Evolutionary conservation across 2,888 invertebrate genomes (phyloP).

Genomic region (Copidosoma aretas): DNA sequence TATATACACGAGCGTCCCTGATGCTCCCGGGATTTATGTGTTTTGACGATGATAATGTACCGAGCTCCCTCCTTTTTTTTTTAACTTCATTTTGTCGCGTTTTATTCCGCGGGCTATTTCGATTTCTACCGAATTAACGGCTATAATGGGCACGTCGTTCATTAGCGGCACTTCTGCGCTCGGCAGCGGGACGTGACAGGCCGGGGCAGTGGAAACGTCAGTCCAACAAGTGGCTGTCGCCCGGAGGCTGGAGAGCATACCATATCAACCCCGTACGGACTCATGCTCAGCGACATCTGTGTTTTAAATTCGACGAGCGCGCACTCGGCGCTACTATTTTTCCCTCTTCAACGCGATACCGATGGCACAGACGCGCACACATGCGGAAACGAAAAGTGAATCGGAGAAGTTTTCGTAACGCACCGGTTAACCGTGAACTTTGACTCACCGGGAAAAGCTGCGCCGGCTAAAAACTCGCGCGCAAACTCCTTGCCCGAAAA

Average conservation of each 20-base stretch:
- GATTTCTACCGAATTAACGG: neutral
- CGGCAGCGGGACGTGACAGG: slow-evolving; percentile 65
- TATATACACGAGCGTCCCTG: neutral
- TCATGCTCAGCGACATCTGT: no score
- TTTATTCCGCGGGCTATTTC: neutral
- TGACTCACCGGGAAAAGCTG: no score
- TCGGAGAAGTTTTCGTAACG: slow-evolving; percentile 64
- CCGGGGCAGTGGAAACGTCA: slow-evolving; percentile 78
- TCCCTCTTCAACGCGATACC: no score
- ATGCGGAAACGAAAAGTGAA: slow-evolving; percentile 73
- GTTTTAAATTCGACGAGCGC: no score
- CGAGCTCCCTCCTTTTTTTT: neutral
- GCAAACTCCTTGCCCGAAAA: no score
- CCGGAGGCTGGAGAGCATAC: slow-evolving; percentile 60
- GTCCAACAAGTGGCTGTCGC: slow-evolving; percentile 72
- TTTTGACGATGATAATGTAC: neutral
- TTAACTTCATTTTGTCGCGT: neutral
- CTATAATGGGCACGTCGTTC: neutral
- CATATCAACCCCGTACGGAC: no score
- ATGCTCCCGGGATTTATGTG: neutral
- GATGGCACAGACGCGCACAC: no score
- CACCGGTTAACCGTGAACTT: slow-evolving; percentile 63
- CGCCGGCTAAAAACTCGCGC: no score
- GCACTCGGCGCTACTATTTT: no score
- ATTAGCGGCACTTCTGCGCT: slow-evolving; percentile 77